Evolutionary conservation across 2,888 invertebrate genomes (phyloP).

Genomic region (Cheiracanthium punctorium): DNA sequence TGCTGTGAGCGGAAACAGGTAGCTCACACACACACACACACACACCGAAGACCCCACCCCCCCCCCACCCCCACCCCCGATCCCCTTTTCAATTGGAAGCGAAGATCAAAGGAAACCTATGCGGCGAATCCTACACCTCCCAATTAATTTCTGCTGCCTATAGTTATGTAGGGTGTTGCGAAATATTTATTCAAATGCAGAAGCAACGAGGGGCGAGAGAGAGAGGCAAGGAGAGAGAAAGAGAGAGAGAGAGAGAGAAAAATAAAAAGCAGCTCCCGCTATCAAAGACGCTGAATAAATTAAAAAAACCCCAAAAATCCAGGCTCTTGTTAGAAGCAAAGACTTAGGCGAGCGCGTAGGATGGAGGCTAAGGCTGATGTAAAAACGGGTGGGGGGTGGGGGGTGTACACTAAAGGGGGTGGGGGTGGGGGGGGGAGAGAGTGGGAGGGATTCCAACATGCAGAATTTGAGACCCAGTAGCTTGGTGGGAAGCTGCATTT

Average conservation of each 20-base stretch:
- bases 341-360: slow-evolving; percentile 41
- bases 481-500: slow-evolving; percentile 54
- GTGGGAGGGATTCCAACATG: slow-evolving; percentile 62
- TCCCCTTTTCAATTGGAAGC: slow-evolving; percentile 25
- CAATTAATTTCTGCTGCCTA: slow-evolving; percentile 67
- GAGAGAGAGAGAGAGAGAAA: slow-evolving; percentile 31
- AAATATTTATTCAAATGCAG: slow-evolving; percentile 68
- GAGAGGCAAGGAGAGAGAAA: slow-evolving; percentile 22
- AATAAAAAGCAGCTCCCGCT: slow-evolving; percentile 30
- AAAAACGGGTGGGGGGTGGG: slow-evolving; percentile 31
- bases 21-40: no score
- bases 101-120: slow-evolving; percentile 46
- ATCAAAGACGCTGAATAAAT: slow-evolving; percentile 69
- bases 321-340: slow-evolving; percentile 64
- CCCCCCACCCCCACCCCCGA: background rate
- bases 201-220: slow-evolving; percentile 6
- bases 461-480: slow-evolving; percentile 54
- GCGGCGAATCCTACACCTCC: slow-evolving; percentile 39
- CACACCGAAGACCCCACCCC: no score
- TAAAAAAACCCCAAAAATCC: slow-evolving; percentile 65
- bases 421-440: slow-evolving; percentile 31
- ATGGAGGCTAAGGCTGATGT: slow-evolving; percentile 59
- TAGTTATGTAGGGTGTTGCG: slow-evolving; percentile 56
- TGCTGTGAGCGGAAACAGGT: slow-evolving; percentile 16
- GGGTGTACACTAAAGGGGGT: slow-evolving; percentile 25